phyloP scores from a whole-genome alignment of 1,140 invertebrate species.

The Octopus bimaculoides region DNA sequence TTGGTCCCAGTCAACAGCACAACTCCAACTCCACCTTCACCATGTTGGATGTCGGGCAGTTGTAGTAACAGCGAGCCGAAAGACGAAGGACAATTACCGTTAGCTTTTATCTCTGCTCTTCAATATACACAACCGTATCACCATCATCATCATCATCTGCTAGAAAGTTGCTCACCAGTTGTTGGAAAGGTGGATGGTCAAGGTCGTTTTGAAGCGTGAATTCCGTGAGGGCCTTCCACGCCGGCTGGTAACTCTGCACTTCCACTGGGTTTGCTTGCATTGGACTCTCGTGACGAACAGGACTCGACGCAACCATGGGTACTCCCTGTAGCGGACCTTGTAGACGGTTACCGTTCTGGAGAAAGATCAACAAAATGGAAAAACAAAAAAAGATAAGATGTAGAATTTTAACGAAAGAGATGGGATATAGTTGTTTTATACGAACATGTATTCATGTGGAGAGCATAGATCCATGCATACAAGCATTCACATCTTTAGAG shows the following conservation, averaged over 20 bases:
- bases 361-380: conserved; percentile 26
- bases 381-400: conserved; percentile 22
- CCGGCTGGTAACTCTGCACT: conserved; percentile 93
- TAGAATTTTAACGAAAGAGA: no score
- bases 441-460: no score
- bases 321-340: conserved; percentile 79
- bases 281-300: conserved; percentile 79
- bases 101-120: conserved; percentile 24
- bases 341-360: conserved; percentile 86
- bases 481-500: no score
- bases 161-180: conserved; percentile 74
- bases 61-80: conserved; percentile 11
- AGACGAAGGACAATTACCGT: conserved; percentile 12
- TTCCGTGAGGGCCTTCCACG: conserved; percentile 91
- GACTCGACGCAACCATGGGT: conserved; percentile 93
- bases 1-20: background rate
- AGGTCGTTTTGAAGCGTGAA: conserved; percentile 92
- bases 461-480: no score
- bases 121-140: conserved; percentile 34
- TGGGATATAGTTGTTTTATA: no score
- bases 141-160: conserved; percentile 45
- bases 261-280: conserved; percentile 64
- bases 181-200: conserved; percentile 90
- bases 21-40: background rate
- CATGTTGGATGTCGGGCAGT: background rate